phyloP scores from a whole-genome alignment of 37 sponge, comb jelly and placozoan genomes.

The Spongilla lacustris region DNA sequence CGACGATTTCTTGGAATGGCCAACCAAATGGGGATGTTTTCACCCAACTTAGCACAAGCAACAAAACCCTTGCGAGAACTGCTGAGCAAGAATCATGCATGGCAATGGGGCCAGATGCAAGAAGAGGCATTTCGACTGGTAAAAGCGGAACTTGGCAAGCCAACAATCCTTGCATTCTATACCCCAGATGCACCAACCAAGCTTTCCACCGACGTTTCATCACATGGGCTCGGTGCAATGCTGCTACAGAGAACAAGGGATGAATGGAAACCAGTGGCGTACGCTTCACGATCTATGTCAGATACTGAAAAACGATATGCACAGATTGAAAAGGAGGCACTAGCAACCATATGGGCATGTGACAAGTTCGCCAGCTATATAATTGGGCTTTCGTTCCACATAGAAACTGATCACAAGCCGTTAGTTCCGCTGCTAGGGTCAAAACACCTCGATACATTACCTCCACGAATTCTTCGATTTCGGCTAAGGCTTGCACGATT shows the following conservation, averaged over 20 bases:
- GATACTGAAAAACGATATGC: constrained; percentile 37
- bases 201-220: constrained; percentile 45
- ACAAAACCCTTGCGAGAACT: constrained; percentile 46
- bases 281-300: constrained; percentile 48
- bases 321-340: constrained; percentile 56
- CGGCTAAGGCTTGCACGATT: constrained; percentile 32
- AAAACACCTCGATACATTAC: constrained; percentile 31
- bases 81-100: constrained; percentile 21
- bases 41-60: constrained; percentile 36
- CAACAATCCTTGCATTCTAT: constrained; percentile 42
- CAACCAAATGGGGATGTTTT: constrained; percentile 55
- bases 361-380: constrained; percentile 39
- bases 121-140: constrained; percentile 15
- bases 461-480: constrained; percentile 36
- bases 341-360: constrained; percentile 37
- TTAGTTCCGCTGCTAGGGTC: constrained; percentile 34
- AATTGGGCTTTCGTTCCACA: constrained; percentile 7
- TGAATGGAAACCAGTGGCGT: constrained; percentile 52
- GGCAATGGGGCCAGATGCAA: constrained; percentile 38
- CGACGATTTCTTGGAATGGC: too few relatives aligned
- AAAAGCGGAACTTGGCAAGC: constrained; percentile 37
- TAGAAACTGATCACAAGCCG: constrained; percentile 60
- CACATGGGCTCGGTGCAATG: constrained; percentile 42
- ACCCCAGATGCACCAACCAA: constrained; percentile 25
- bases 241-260: constrained; percentile 3